phyloP scores from a whole-genome alignment of 2,113 vertebrate species.

The Aegithalos caudatus region DNA sequence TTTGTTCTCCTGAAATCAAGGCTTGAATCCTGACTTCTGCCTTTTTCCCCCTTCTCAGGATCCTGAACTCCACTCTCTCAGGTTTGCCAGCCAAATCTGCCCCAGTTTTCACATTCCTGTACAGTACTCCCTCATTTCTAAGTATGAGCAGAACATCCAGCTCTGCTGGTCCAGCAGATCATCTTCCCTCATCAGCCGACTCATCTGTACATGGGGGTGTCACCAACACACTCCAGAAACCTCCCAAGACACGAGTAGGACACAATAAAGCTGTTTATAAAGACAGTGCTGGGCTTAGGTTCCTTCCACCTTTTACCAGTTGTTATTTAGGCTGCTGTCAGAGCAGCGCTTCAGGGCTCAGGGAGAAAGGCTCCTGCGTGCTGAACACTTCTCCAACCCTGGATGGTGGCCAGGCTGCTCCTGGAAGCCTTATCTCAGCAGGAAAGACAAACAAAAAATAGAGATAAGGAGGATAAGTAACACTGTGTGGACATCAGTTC shows the following conservation, averaged over 20 bases:
- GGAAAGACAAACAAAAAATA: background rate
- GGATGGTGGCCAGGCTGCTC: background rate
- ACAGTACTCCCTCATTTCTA: background rate
- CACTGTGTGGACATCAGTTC: background rate
- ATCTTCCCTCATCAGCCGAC: background rate
- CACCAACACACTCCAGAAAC: background rate
- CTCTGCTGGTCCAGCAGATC: background rate
- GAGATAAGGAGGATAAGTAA: background rate
- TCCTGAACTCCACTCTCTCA: background rate
- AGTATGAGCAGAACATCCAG: background rate
- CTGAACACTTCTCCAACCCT: background rate
- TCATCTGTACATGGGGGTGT: background rate
- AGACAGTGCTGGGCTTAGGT: background rate
- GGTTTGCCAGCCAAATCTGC: background rate
- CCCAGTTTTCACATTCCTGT: background rate
- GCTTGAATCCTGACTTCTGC: background rate
- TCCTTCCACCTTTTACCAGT: background rate
- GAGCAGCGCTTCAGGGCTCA: accelerated
- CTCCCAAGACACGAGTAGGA: background rate
- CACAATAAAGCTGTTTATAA: background rate
- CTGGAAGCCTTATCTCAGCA: background rate
- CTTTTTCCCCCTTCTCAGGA: background rate
- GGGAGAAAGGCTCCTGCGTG: background rate
- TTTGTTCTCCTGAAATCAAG: background rate
- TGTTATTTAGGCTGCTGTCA: background rate